phyloP scores from a whole-genome alignment of 2,797 vertebrate species.

The Gallirallus australis region DNA sequence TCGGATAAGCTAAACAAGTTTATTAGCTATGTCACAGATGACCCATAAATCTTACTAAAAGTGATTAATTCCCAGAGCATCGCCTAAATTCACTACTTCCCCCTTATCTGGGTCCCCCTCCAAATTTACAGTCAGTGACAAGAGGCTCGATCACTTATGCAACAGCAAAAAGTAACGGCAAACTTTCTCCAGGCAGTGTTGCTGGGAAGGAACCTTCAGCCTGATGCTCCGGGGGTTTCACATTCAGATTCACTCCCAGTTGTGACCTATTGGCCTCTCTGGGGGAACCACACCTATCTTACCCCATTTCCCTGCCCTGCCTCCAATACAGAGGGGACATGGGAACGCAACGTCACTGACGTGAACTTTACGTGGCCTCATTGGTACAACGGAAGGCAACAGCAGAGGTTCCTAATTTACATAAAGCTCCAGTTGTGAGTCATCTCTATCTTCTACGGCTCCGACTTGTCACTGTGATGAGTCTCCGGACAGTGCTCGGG shows the following conservation, averaged over 20 bases:
- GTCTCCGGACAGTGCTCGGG: neutral
- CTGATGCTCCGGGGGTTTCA: neutral
- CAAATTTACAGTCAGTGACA: neutral
- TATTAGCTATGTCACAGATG: neutral
- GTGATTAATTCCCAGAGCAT: neutral
- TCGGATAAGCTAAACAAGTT: neutral
- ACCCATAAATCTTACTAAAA: neutral
- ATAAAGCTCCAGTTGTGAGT: constrained; percentile 18
- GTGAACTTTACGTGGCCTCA: neutral
- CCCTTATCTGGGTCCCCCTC: neutral
- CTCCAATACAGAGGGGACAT: neutral
- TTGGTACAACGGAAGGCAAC: neutral
- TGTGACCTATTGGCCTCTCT: neutral
- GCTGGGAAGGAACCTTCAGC: neutral
- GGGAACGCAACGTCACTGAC: neutral
- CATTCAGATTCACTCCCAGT: neutral
- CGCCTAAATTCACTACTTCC: neutral
- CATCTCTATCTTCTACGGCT: neutral
- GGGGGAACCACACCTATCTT: neutral
- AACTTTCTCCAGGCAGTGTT: neutral
- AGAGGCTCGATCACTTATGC: neutral
- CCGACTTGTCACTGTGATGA: neutral
- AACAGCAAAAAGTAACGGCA: neutral
- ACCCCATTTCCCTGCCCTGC: neutral
- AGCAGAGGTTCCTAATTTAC: constrained; percentile 52